A percentile compares a stretch with the other conserved stretches of the same genome.
Conservation (phyloP, 2,888 invertebrate species). For the Sarcophaga carnaria region DNA sequence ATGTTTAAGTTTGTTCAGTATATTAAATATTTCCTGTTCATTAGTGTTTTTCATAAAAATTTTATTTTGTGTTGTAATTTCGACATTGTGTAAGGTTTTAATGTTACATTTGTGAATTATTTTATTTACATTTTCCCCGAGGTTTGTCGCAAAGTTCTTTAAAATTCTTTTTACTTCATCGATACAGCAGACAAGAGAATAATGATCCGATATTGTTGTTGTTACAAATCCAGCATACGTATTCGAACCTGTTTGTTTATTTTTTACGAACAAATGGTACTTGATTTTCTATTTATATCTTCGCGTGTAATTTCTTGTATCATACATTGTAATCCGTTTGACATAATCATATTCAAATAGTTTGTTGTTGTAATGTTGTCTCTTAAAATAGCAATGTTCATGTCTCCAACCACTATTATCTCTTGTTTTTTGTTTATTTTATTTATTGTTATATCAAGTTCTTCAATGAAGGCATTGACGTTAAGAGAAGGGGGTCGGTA, state of each 20-base stretch:
- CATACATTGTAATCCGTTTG: not conserved
- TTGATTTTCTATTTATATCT: constrained; percentile 16
- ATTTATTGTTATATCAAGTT: not conserved
- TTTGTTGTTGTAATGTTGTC: not conserved
- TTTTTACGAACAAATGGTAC: no score
- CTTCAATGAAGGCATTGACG: not conserved
- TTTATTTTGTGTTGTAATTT: not conserved
- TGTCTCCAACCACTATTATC: not conserved
- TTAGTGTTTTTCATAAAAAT: constrained; percentile 7
- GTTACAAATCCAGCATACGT: no score
- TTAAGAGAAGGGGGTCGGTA: constrained; percentile 14
- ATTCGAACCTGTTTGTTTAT: no score
- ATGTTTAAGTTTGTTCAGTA: not conserved
- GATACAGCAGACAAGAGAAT: not conserved
- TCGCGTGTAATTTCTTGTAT: constrained; percentile 4
- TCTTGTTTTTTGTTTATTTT: not conserved
- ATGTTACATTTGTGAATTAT: not conserved
- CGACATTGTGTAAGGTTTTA: no score
- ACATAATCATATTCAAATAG: constrained; percentile 11
- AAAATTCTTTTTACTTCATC: not conserved
- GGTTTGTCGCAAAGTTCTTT: constrained; percentile 17
- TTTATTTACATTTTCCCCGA: constrained; percentile 24
- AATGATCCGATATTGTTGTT: constrained; percentile 2
- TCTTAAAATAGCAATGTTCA: constrained; percentile 16
- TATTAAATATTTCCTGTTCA: not conserved